A percentile compares a stretch with the other conserved stretches of the same genome.
Conservation (phyloP, 1,140 invertebrate species). For the Drosophila busckii region DNA sequence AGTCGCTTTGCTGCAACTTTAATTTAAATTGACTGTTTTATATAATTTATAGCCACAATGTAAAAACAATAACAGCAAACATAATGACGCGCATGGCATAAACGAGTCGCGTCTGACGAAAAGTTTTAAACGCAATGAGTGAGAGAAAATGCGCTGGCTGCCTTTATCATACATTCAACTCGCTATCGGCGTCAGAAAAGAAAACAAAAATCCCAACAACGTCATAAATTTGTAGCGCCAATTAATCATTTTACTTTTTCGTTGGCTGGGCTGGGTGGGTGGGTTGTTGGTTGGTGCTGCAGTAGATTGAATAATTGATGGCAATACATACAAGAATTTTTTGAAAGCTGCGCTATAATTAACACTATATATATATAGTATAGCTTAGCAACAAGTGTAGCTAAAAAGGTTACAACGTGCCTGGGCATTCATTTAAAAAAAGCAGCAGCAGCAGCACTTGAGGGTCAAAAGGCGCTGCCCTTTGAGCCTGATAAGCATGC, state of each 20-base stretch:
- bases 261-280: neutral
- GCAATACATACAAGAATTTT: too few relatives aligned
- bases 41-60: constrained; percentile 64
- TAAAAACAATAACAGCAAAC: constrained; percentile 60
- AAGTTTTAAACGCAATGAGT: constrained; percentile 60
- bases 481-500: constrained; percentile 39
- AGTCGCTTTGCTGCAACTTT: constrained; percentile 18
- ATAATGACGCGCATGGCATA: constrained; percentile 49
- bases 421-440: constrained; percentile 63
- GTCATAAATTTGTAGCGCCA: constrained; percentile 76
- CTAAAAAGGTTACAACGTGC: constrained; percentile 24
- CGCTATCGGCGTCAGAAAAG: constrained; percentile 53
- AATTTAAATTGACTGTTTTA: constrained; percentile 64
- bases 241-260: constrained; percentile 56
- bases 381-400: constrained; percentile 50
- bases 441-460: too few relatives aligned
- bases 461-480: constrained; percentile 11
- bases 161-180: constrained; percentile 75
- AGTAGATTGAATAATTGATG: constrained; percentile 61
- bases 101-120: constrained; percentile 36
- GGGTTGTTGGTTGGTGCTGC: constrained; percentile 28
- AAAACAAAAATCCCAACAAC: constrained; percentile 38
- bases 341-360: too few relatives aligned
- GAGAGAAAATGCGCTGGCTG: constrained; percentile 6
- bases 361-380: too few relatives aligned